Base-by-base conservation (phyloP, 30 jellyfish, hydroid and myxozoan species). In the Aurelia aurita complex sp. Pacific region DNA sequence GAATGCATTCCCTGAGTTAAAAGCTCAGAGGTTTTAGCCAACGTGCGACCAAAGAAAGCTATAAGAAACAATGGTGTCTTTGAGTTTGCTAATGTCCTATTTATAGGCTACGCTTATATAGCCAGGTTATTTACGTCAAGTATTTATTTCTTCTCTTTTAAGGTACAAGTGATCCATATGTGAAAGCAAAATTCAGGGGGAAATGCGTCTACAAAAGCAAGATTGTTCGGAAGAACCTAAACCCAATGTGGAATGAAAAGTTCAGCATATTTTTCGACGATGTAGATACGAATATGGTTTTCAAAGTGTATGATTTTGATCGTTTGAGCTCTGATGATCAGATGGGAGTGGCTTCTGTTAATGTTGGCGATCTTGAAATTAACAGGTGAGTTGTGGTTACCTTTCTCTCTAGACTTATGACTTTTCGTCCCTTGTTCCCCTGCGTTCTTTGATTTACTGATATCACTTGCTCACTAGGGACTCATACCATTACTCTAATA, bases 111-210 rank as follows among this genome's bases (percentile, higher is more conserved):
- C 52, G 52, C 52, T 40, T 40, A 40, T 40, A 3, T 40, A 3
- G 29, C 6, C 52, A 40, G 8, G 0, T 40, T 10, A 40, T 40
- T 40, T 40, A 3, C 52, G 4, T 40, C 0, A 23, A 40, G 6
- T 40, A 40, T 40, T 40, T 23, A 6, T 40, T 40, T 40, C 15
- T 4, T 46, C 38, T n/a, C 29, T 76, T 72, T 82, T 11, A 32
- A 94, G 98, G 98, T 8, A 94, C 96, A 52, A 94, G 98, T 80
- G 98, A 94, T 67, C 98, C 98, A 0, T 94, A 94, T 32, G 98
- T 94, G 40, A 94, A 94, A 83, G 96, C 88, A 46, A 94, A 94
- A 66, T 86, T 94, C 64, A 76, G 94, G 35, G 91, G 92, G 32
- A 94, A 94, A 76, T 81, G 97, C 66, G 96, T 94, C 73, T 73